Percentiles rank a stretch among this genome's conserved stretches.
phyloP scores from a whole-genome alignment of 2,888 invertebrate species.

The Azorinus chamasolen region DNA sequence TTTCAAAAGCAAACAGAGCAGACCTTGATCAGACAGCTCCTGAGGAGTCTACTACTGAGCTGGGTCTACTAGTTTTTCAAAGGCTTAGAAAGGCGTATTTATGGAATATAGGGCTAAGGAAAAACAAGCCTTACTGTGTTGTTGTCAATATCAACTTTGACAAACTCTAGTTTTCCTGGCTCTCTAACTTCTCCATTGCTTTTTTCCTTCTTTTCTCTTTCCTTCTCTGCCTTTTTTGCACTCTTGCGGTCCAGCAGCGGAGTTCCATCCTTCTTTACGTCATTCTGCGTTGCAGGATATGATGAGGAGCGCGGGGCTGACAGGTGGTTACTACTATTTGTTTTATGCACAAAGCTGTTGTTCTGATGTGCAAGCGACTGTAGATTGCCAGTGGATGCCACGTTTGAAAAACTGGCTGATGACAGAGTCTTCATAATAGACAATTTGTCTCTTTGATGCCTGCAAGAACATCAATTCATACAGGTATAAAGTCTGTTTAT shows the following conservation, averaged over 20 bases:
- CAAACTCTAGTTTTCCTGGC: conserved; percentile 75
- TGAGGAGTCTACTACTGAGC: too few species aligned
- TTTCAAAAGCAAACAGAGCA: too few species aligned
- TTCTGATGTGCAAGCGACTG: conserved; percentile 10
- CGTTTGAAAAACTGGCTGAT: conserved; percentile 49
- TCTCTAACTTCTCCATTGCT: conserved; percentile 40
- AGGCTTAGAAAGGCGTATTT: too few species aligned
- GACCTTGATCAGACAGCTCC: too few species aligned
- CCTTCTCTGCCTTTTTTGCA: conserved; percentile 30
- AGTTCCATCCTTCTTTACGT: not conserved
- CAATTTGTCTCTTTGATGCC: conserved; percentile 65
- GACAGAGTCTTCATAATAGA: conserved; percentile 70
- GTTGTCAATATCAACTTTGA: conserved; percentile 81
- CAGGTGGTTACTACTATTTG: conserved; percentile 2
- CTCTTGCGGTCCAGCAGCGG: not conserved
- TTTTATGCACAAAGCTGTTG: not conserved
- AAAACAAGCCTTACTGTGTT: conserved; percentile 81
- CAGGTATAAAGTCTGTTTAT: too few species aligned
- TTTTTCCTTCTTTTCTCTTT: conserved; percentile 24
- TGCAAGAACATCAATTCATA: conserved; percentile 21
- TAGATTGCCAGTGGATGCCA: conserved; percentile 41
- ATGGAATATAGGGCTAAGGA: too few species aligned
- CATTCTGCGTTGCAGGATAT: conserved; percentile 15
- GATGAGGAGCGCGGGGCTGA: conserved; percentile 15
- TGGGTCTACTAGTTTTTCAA: too few species aligned